phyloP scores from a whole-genome alignment of 1,140 invertebrate species.

The Nephila pilipes region DNA sequence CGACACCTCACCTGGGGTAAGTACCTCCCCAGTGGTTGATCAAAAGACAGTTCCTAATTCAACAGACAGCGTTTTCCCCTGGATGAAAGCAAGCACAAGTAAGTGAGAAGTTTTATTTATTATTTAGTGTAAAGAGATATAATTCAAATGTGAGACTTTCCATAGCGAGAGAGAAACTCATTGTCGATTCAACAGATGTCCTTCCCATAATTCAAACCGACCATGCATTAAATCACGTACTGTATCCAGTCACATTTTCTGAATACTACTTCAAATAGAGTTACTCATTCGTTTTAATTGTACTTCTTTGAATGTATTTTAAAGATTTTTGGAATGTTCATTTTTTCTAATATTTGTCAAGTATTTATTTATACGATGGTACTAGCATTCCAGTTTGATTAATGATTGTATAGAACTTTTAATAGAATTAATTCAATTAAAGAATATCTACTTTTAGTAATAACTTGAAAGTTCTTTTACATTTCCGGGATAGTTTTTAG shows the following conservation, averaged over 20 bases:
- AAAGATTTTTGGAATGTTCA: no score
- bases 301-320: no score
- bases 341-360: no score
- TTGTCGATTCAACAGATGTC: neutral
- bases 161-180: neutral
- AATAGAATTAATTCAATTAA: no score
- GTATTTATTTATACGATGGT: no score
- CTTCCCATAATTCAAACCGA: neutral
- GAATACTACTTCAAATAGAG: neutral
- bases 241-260: neutral
- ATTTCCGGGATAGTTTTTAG: no score
- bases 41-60: slow-evolving; percentile 57
- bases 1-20: slow-evolving; percentile 49
- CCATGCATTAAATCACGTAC: slow-evolving; percentile 5
- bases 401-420: no score
- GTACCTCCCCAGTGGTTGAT: slow-evolving; percentile 57
- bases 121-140: neutral
- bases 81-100: slow-evolving; percentile 70
- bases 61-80: slow-evolving; percentile 51
- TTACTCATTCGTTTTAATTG: neutral
- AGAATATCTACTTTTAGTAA: no score
- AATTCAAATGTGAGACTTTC: neutral
- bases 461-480: no score
- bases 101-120: slow-evolving; percentile 46
- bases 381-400: no score